Evolutionary conservation across 2,797 vertebrate species (phyloP), one percentile per base, ranked within the genome.

Genomic region (Chloroceryle amazona): DNA sequence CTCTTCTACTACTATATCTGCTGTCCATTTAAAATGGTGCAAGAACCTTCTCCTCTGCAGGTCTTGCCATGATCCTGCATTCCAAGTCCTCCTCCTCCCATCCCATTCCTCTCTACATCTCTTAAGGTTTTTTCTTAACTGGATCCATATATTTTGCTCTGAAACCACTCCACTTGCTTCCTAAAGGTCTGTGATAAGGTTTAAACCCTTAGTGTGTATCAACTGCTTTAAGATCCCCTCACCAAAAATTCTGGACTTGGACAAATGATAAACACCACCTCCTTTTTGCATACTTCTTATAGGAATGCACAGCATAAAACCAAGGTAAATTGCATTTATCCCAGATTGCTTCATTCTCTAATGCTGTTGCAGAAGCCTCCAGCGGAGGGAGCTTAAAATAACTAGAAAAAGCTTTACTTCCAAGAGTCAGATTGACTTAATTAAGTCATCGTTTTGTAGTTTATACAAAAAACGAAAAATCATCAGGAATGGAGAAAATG

Each of bases 301-400:
- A 60, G n/a, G 33, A 86, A 85, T 1, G 13, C 39, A 52, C 11
- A n/a, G 33, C 76, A 82, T 22, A 71, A 80, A 89, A 9, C 12
- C n/a, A 41, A 83, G 29, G 15, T 29, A 46, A 80, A 46, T 63
- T 21, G 12, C 66, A 75, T 92, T 74, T 90, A 88, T 79, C n/a
- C 41, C 42, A 67, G n/a, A 42, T 71, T 72, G 57, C 17, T 93
- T 61, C 51, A 25, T 70, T 74, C 65, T 91, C 44, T 75, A 87
- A 61, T 86, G 94, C 66, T 96, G 93, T 97, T 96, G 94, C 95
- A 92, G 83, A 95, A 96, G 28, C 79, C 66, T 96, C 95, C 93
- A 94, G 92, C 1, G 93, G 89, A 97, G 96, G 86, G 91, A 96
- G 89, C 91, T 93, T 90, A 95, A 93, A 95, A 95, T 95, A 91